These are phyloP conservation scores for Aptenodytes forsteri DNA, from an alignment of 2,113 vertebrate genomes.

Conservation along the genomic window DNA sequence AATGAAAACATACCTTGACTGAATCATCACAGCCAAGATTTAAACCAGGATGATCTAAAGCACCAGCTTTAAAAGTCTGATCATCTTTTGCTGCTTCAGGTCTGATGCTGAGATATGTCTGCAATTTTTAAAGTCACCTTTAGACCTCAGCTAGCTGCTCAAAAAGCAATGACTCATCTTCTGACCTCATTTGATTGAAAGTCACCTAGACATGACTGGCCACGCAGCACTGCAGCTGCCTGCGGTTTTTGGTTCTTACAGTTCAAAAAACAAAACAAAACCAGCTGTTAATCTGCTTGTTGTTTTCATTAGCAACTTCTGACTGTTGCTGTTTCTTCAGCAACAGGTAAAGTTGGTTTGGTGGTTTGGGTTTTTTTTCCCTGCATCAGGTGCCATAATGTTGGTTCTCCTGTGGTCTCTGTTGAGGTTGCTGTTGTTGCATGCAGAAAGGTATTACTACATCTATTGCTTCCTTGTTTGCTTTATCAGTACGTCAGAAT, in stretches of 20 bases:
- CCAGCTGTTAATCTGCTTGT: not conserved
- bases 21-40: not conserved
- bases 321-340: not conserved
- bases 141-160: not conserved
- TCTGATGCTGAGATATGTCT: not conserved
- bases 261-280: not conserved
- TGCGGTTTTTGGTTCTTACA: not conserved
- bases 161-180: not conserved
- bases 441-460: not conserved
- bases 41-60: not conserved
- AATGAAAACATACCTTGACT: not conserved
- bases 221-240: not conserved
- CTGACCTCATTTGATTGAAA: not conserved
- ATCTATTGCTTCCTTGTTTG: not conserved
- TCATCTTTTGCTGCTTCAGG: not conserved
- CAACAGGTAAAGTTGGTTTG: not conserved
- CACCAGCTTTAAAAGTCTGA: not conserved
- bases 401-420: not conserved
- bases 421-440: not conserved
- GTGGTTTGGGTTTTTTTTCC: not conserved
- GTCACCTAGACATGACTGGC: not conserved
- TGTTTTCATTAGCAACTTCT: not conserved
- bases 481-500: not conserved
- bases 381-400: fast-evolving
- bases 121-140: not conserved